These are phyloP conservation scores for Bergia sp. DNA, from an alignment of 92 coral and sea anemone genomes.

Conservation along the genomic window DNA sequence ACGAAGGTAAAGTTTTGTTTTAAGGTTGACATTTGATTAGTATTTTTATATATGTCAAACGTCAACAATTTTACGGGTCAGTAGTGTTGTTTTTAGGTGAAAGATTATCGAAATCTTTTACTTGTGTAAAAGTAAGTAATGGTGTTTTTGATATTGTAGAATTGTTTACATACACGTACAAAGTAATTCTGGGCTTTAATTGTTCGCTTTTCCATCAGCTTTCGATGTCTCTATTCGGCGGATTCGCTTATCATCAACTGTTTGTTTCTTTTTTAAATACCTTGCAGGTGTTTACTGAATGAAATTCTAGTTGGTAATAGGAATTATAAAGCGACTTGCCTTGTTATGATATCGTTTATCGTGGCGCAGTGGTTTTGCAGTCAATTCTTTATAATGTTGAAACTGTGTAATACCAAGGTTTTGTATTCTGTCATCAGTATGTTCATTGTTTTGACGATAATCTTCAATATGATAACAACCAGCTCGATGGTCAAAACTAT, in stretches of 20 bases:
- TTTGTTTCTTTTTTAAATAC: background rate
- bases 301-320: background rate
- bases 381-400: too few species aligned
- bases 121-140: background rate
- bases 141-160: background rate
- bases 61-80: conserved; percentile 45
- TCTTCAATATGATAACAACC: too few species aligned
- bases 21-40: conserved; percentile 14
- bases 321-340: too few species aligned
- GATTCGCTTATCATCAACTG: background rate
- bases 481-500: too few species aligned
- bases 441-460: too few species aligned
- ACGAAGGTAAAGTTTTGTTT: conserved; percentile 21
- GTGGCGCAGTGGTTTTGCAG: too few species aligned
- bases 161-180: background rate
- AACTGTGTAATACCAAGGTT: background rate
- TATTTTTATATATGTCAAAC: background rate
- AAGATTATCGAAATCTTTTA: background rate
- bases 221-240: too few species aligned
- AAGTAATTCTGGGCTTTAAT: background rate
- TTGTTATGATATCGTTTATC: too few species aligned
- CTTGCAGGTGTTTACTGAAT: conserved; percentile 1
- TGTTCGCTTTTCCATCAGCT: too few species aligned
- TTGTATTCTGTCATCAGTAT: too few species aligned
- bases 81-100: background rate